phyloP scores from a whole-genome alignment of 2,113 vertebrate genomes.

The Stictonetta naevosa region DNA sequence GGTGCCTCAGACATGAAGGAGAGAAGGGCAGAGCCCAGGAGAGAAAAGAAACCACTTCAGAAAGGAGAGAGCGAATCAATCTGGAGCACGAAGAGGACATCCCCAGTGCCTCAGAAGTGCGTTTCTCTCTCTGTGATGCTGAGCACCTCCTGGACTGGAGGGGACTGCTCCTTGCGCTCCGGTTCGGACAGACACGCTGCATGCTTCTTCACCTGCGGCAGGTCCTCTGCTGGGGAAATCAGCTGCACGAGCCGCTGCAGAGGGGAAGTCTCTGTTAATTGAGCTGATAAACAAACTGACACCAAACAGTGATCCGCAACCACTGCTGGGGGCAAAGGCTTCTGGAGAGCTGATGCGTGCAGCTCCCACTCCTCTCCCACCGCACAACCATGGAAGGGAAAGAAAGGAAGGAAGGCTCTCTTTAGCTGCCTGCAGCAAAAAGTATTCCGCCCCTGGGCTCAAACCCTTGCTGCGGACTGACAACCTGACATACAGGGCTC shows the following conservation, averaged over 20 bases:
- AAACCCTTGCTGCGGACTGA: too few species aligned
- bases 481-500: too few species aligned
- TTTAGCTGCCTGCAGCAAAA: neutral
- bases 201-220: constrained; percentile 64
- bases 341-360: neutral
- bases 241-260: constrained; percentile 74
- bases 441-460: too few species aligned
- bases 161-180: neutral
- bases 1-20: neutral
- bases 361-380: neutral
- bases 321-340: neutral
- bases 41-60: constrained; percentile 2
- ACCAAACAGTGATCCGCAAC: neutral
- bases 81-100: neutral
- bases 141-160: constrained; percentile 40
- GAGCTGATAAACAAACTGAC: neutral
- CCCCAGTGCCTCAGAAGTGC: constrained; percentile 32
- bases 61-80: neutral
- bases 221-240: constrained; percentile 68
- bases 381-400: accelerated
- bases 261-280: constrained; percentile 30
- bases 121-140: constrained; percentile 76
- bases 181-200: accelerated
- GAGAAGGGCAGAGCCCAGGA: neutral
- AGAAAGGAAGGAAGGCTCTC: neutral